Conservation (phyloP, 2,113 vertebrate genomes). For the Mesembrinibis cayennensis region DNA sequence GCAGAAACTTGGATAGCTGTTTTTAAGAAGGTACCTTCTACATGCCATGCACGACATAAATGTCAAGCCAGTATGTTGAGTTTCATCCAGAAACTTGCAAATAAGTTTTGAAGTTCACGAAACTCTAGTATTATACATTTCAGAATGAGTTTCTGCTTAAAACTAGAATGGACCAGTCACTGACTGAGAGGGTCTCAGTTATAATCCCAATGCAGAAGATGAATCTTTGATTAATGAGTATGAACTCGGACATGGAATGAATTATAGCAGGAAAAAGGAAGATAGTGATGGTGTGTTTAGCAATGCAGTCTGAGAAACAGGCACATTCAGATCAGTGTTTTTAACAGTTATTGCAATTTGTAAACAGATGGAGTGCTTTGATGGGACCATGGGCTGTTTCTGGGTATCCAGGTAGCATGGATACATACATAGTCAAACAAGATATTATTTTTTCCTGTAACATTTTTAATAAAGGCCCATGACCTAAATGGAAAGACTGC, state of each 20-base stretch:
- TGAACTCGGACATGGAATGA: not conserved
- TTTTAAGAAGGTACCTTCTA: not conserved
- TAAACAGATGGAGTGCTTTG: not conserved
- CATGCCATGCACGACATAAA: not conserved
- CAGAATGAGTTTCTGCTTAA: not conserved
- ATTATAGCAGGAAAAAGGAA: not conserved
- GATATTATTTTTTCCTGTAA: not conserved
- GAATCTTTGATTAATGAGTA: not conserved
- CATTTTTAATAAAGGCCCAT: not conserved
- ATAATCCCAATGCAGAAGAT: not conserved
- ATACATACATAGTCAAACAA: not conserved
- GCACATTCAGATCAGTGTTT: not conserved
- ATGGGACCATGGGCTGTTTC: not conserved
- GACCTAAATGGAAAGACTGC: not conserved
- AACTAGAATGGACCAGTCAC: not conserved
- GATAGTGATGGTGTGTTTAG: not conserved
- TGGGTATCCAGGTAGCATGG: not conserved
- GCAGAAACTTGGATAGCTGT: not conserved
- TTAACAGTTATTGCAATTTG: not conserved
- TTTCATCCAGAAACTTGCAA: not conserved
- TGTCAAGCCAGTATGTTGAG: not conserved
- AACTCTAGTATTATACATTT: not conserved
- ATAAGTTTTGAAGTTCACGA: not conserved
- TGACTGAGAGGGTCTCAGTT: not conserved
- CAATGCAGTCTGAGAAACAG: not conserved